Conservation (phyloP, 2,888 invertebrate species). For the Orthosia cruda region DNA sequence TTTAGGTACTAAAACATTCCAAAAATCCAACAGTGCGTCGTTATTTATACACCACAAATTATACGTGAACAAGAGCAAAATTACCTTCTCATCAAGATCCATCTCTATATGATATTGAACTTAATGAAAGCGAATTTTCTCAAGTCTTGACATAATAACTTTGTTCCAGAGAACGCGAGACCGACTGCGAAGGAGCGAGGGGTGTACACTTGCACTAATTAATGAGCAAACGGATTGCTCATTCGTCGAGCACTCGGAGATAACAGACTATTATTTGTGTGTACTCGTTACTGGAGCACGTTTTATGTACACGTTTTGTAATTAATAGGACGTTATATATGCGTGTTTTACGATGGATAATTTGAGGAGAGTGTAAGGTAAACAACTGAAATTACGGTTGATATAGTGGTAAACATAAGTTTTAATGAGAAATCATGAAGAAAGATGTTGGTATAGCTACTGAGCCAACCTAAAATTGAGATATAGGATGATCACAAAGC, state of each 20-base stretch:
- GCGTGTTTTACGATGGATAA: neutral
- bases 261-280: slow-evolving; percentile 25
- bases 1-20: too few species aligned
- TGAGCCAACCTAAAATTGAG: neutral
- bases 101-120: neutral
- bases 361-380: neutral
- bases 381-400: neutral
- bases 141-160: slow-evolving; percentile 5
- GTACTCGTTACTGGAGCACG: slow-evolving; percentile 25
- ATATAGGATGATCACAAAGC: neutral
- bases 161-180: neutral
- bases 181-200: neutral
- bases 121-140: slow-evolving; percentile 2
- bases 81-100: neutral
- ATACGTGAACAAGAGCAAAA: neutral
- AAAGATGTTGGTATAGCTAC: neutral
- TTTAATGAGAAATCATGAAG: neutral
- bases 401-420: neutral
- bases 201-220: slow-evolving; percentile 30
- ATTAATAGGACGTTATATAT: neutral
- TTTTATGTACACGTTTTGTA: slow-evolving; percentile 11
- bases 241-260: slow-evolving; percentile 28
- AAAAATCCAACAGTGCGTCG: neutral
- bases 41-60: neutral
- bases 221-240: slow-evolving; percentile 31